phyloP scores from a whole-genome alignment of 2,888 invertebrate species.

The Drymonia ruficornis region DNA sequence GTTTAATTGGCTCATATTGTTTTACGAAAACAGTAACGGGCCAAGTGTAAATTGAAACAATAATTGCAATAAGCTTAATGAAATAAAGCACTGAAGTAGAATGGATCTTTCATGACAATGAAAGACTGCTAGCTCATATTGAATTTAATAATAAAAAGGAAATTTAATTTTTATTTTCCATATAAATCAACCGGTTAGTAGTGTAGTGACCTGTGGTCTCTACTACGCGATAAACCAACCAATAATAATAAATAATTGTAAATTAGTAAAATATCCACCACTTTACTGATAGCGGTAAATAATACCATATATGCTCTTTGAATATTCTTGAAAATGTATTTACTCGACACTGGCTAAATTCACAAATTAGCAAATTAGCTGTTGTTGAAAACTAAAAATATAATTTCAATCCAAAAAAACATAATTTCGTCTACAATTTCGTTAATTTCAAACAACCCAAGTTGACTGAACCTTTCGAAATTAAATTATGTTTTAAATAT shows the following conservation, averaged over 20 bases:
- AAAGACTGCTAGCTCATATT: slow-evolving; percentile 8
- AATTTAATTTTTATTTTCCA: neutral
- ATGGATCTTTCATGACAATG: slow-evolving; percentile 14
- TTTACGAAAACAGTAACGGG: slow-evolving; percentile 37
- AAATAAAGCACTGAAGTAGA: neutral
- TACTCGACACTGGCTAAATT: too few relatives aligned
- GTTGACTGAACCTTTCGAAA: neutral
- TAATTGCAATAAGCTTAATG: slow-evolving; percentile 13
- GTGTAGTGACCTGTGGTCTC: neutral
- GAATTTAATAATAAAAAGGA: slow-evolving; percentile 1
- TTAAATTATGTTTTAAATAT: neutral
- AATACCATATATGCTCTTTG: too few relatives aligned
- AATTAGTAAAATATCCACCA: too few relatives aligned
- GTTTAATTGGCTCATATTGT: slow-evolving; percentile 50
- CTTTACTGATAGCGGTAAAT: neutral
- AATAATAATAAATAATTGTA: too few relatives aligned
- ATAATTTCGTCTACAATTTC: neutral
- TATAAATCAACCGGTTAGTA: neutral
- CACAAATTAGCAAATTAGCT: too few relatives aligned
- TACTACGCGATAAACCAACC: too few relatives aligned
- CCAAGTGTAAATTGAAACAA: slow-evolving; percentile 44
- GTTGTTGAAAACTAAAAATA: too few relatives aligned
- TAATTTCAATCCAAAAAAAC: too few relatives aligned
- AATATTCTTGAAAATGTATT: too few relatives aligned
- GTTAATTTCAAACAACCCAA: neutral